Conservation (phyloP, 2,113 vertebrate species). For the Circaetus cinerascens region DNA sequence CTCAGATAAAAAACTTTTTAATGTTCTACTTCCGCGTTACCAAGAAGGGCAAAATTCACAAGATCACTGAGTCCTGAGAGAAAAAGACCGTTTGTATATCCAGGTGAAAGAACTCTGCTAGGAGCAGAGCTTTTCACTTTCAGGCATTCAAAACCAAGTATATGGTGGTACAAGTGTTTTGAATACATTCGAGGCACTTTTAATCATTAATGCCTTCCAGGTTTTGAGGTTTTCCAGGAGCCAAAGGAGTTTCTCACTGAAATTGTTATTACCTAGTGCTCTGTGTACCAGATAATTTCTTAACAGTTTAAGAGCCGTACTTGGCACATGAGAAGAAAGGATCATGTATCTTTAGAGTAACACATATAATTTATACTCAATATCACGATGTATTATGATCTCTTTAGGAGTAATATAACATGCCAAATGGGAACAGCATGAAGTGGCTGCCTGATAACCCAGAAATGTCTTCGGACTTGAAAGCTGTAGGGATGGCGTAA, state of each 20-base stretch:
- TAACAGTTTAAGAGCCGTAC: not conserved
- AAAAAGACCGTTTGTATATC: not conserved
- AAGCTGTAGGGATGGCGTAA: not conserved
- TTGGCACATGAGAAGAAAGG: not conserved
- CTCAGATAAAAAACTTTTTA: not conserved
- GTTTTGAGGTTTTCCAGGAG: not conserved
- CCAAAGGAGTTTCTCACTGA: not conserved
- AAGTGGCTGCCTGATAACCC: not conserved
- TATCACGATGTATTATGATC: not conserved
- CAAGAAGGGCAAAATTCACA: not conserved
- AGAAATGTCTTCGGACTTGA: not conserved
- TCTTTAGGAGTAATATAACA: not conserved
- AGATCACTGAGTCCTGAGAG: not conserved
- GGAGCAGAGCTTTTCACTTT: not conserved
- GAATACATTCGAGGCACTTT: not conserved
- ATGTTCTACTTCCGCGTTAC: not conserved
- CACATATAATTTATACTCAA: not conserved
- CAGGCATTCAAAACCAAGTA: not conserved
- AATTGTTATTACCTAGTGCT: not conserved
- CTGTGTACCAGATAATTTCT: not conserved
- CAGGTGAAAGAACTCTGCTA: not conserved
- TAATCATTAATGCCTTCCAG: not conserved
- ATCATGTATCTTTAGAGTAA: not conserved
- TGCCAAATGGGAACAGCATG: not conserved
- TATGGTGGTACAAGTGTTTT: not conserved